Evolutionary conservation across 2,797 vertebrate species (phyloP), one percentile per base, ranked within the genome.

Genomic region (Sebastes iracundus): DNA sequence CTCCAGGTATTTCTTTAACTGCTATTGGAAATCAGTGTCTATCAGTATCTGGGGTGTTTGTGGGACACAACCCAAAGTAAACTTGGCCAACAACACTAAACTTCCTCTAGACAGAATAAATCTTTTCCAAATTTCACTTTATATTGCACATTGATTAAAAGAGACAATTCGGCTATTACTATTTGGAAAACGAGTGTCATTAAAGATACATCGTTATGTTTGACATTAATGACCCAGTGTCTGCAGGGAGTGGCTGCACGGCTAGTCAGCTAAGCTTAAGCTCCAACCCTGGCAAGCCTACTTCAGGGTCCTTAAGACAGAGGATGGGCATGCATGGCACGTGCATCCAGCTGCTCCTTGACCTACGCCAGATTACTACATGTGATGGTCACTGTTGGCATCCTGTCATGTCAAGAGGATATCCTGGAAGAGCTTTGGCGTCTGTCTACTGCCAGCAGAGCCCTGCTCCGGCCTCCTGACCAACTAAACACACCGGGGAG

Each of bases 361-460:
- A 90, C 88, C 79, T 80, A 52, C 72, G 85, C 77, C 85, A 91
- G 85, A 90, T 91, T 87, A 89, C 79, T 63, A 81, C 88, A 90
- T 89, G 81, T 80, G 83, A 91, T 82, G 83, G 80, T 89, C 78
- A 87, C 79, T 77, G 53, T 53, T 74, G 79, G 88, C 86, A 72
- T 84, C 77, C 62, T 59, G 63, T 61, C 77, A 80, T 77, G 85
- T 87, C 82, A 90, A 88, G 73, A 90, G 80, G 88, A 91, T 86
- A 87, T 86, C 80, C 74, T 85, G 68, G 80, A 85, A 80, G 64
- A 82, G 85, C 64, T 86, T 85, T 86, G 77, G 84, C 38, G 9
- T 62, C 61, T 63, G 68, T 68, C 64, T 65, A 16, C 76, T 81
- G 71, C 78, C 71, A 81, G 75, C 65, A 69, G 53, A 83, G 68